Evolutionary conservation across 1,140 invertebrate genomes (phyloP).

Genomic region (Aphaenogaster ashmeadi): DNA sequence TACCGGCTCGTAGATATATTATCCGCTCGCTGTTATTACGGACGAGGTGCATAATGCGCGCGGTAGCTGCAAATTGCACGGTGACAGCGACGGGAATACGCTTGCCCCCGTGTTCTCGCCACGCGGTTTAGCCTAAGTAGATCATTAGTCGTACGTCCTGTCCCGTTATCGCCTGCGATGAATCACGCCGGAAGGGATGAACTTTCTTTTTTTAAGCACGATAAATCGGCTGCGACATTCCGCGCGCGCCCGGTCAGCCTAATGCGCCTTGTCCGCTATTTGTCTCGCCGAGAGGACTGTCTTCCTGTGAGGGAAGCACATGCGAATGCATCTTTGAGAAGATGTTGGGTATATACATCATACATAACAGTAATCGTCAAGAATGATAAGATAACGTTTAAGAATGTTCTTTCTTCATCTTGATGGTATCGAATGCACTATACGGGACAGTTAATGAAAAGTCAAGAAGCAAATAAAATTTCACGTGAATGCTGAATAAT

Average conservation of each 20-base stretch:
- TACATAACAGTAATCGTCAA: neutral
- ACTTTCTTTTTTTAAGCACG: neutral
- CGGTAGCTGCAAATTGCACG: constrained; percentile 64
- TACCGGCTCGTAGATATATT: constrained; percentile 32
- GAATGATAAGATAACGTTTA: constrained; percentile 1
- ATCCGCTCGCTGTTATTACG: constrained; percentile 34
- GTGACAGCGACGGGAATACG: constrained; percentile 48
- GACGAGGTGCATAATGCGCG: constrained; percentile 35
- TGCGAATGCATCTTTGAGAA: neutral
- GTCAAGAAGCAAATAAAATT: neutral
- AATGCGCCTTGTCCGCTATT: constrained; percentile 34
- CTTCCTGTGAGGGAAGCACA: neutral
- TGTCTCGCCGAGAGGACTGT: constrained; percentile 9
- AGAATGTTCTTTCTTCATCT: neutral
- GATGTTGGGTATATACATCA: neutral
- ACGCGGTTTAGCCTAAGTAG: constrained; percentile 44
- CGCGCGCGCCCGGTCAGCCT: neutral
- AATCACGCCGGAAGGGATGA: constrained; percentile 43
- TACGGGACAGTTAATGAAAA: neutral
- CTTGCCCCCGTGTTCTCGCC: constrained; percentile 36
- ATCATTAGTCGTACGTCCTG: constrained; percentile 47
- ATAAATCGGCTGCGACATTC: constrained; percentile 29
- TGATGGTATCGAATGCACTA: neutral
- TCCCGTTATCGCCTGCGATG: constrained; percentile 45
- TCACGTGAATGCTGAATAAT: neutral